A percentile compares a stretch with the other conserved stretches of the same genome.
These are phyloP conservation scores for Scaptomyza tumidula DNA, from an alignment of 2,888 invertebrate species.

Conservation along the genomic window DNA sequence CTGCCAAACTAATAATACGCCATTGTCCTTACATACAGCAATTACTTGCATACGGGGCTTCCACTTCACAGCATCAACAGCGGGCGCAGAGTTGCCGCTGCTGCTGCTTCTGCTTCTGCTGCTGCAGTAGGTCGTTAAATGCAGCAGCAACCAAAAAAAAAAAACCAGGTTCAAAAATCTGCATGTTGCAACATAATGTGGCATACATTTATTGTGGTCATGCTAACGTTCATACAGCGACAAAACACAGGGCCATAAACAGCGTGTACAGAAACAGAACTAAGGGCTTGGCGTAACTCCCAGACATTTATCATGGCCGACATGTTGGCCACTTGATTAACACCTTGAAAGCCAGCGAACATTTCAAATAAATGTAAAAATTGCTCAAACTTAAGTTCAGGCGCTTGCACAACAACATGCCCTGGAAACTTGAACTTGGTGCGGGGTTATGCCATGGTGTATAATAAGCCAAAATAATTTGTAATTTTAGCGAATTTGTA, in stretches of 20 bases:
- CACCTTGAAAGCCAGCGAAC: slow-evolving; percentile 58
- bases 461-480: too few relatives aligned
- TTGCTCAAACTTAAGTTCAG: slow-evolving; percentile 33
- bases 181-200: slow-evolving; percentile 46
- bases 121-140: slow-evolving; percentile 59
- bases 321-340: slow-evolving; percentile 71
- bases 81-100: slow-evolving; percentile 6
- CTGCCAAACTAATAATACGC: slow-evolving; percentile 61
- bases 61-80: slow-evolving; percentile 19
- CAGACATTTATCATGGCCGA: slow-evolving; percentile 64
- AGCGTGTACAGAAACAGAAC: background rate
- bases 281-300: slow-evolving; percentile 9
- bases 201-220: slow-evolving; percentile 36
- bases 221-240: background rate
- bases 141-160: slow-evolving; percentile 31
- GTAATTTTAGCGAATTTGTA: too few relatives aligned
- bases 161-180: slow-evolving; percentile 19
- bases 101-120: slow-evolving; percentile 6
- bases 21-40: slow-evolving; percentile 71
- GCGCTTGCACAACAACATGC: background rate
- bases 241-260: background rate
- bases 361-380: slow-evolving; percentile 59
- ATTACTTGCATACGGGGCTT: slow-evolving; percentile 64
- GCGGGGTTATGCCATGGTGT: background rate
- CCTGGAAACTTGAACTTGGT: background rate